Conservation (phyloP, 2,797 vertebrate species). For the Nyctibius grandis region DNA sequence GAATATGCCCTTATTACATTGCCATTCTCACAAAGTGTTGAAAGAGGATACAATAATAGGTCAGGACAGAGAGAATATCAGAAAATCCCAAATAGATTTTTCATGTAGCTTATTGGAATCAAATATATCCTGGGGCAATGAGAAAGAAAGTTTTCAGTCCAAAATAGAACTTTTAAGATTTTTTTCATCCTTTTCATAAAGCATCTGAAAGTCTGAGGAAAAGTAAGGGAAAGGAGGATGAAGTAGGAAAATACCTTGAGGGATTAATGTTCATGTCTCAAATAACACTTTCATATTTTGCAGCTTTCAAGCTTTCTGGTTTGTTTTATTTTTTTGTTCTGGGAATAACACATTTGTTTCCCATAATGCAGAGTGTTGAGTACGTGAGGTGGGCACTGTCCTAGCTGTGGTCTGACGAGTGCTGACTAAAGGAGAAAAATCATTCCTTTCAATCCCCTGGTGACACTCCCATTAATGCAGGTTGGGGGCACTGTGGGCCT, state of each 20-base stretch:
- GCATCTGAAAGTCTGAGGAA: constrained; percentile 21
- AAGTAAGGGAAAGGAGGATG: background rate
- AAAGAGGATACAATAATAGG: constrained; percentile 1
- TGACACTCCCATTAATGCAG: rapidly evolving
- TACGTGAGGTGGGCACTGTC: rapidly evolving
- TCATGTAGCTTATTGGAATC: constrained; percentile 43
- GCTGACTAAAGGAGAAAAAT: background rate
- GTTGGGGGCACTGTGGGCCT: background rate
- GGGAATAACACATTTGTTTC: background rate
- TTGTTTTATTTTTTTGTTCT: background rate
- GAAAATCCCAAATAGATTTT: constrained; percentile 49
- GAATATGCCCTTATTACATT: background rate
- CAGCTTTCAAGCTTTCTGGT: background rate
- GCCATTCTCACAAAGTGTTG: background rate
- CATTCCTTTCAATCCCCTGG: rapidly evolving
- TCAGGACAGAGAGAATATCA: constrained; percentile 32
- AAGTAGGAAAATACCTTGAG: constrained; percentile 27
- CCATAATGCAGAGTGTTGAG: background rate
- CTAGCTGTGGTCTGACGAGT: background rate
- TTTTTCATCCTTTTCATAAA: constrained; percentile 26
- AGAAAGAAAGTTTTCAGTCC: constrained; percentile 15
- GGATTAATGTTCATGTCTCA: constrained; percentile 33
- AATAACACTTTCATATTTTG: constrained; percentile 18
- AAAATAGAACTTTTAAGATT: constrained; percentile 11
- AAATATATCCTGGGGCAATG: constrained; percentile 28